phyloP scores from a whole-genome alignment of 2,888 invertebrate species.

The Fabriciana adippe region DNA sequence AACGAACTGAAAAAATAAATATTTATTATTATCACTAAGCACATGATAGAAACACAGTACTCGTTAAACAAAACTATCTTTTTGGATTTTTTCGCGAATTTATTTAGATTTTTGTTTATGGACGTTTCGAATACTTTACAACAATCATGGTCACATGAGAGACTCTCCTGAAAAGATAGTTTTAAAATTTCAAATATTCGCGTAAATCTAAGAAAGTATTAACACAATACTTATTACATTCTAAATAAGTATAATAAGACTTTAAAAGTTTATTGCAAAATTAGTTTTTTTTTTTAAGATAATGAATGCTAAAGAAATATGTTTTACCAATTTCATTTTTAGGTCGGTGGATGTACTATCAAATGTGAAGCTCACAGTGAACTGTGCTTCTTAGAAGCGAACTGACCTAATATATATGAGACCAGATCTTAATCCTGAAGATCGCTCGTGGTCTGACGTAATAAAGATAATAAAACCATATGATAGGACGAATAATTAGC shows the following conservation, averaged over 20 bases:
- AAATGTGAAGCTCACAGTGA: slow-evolving; percentile 52
- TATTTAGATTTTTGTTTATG: too few species aligned
- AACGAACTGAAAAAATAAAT: slow-evolving; percentile 56
- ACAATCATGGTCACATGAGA: not conserved
- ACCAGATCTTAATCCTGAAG: slow-evolving; percentile 62
- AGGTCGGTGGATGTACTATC: slow-evolving; percentile 45
- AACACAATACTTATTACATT: too few species aligned
- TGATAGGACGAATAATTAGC: slow-evolving; percentile 66
- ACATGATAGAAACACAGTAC: not conserved
- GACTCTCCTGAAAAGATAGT: slow-evolving; percentile 31
- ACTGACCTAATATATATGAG: slow-evolving; percentile 72
- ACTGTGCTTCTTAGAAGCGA: slow-evolving; percentile 49
- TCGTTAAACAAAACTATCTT: slow-evolving; percentile 2
- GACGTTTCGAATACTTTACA: not conserved
- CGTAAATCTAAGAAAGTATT: too few species aligned
- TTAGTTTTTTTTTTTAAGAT: too few species aligned
- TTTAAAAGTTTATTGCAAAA: too few species aligned
- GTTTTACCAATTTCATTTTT: slow-evolving; percentile 76
- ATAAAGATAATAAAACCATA: slow-evolving; percentile 56
- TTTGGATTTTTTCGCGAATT: too few species aligned
- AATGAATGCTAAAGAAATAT: slow-evolving; percentile 19
- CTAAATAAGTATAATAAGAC: too few species aligned
- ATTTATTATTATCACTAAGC: not conserved
- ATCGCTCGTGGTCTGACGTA: slow-evolving; percentile 64
- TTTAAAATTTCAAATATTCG: too few species aligned